Evolutionary conservation across 1,140 invertebrate genomes (phyloP).

Genomic region (Cotesia vestalis): DNA sequence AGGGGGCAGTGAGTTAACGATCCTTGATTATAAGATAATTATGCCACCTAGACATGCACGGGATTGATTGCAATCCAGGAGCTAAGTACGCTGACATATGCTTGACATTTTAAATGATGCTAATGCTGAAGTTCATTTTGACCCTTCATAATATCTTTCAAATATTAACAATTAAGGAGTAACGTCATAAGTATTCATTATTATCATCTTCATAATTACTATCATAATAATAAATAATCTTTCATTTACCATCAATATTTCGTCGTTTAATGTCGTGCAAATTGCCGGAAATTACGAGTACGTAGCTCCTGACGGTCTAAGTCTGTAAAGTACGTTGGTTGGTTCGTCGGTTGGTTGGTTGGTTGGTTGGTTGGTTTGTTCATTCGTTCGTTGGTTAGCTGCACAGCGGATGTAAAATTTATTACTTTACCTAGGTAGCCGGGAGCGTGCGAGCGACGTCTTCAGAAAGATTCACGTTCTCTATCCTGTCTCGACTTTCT

Average conservation of each 20-base stretch:
- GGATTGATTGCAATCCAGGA: constrained; percentile 14
- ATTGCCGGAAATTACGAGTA: constrained; percentile 21
- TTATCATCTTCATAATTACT: too few relatives aligned
- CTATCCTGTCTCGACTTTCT: constrained; percentile 31
- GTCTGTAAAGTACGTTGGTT: neutral
- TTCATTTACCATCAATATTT: too few relatives aligned
- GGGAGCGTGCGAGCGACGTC: constrained; percentile 8
- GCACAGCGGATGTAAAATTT: constrained; percentile 31
- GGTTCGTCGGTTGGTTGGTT: too few relatives aligned
- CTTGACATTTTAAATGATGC: too few relatives aligned
- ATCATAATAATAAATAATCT: too few relatives aligned
- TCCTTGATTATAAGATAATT: constrained; percentile 30
- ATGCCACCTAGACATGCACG: constrained; percentile 10
- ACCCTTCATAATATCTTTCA: too few relatives aligned
- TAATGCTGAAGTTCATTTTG: too few relatives aligned
- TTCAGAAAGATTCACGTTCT: constrained; percentile 25
- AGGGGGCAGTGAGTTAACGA: constrained; percentile 30
- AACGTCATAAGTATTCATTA: too few relatives aligned
- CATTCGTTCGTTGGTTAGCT: constrained; percentile 19
- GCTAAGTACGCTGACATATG: too few relatives aligned
- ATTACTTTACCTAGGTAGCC: constrained; percentile 27
- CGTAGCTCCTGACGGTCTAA: constrained; percentile 8
- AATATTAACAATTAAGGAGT: too few relatives aligned
- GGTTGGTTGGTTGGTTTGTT: too few relatives aligned
- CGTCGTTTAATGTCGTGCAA: neutral